Evolutionary conservation across 30 jellyfish, hydroid and myxozoan genomes (phyloP), one percentile per base, ranked within the genome.

Genomic region (Chironex yamaguchii): DNA sequence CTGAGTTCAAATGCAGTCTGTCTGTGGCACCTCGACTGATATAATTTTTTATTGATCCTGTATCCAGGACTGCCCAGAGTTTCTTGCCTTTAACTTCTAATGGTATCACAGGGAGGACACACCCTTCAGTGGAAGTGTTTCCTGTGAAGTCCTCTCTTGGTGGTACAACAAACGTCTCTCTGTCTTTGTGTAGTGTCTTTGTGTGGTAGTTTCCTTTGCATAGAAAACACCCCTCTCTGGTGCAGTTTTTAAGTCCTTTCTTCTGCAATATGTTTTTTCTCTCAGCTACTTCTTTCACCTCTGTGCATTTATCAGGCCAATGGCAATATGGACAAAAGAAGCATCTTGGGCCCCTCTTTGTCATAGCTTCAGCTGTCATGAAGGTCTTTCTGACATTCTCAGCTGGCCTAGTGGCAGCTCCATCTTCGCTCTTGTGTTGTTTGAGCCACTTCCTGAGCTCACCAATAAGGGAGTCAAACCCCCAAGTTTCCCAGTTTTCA

Each of bases 201-300:
- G 83, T 34, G 42, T 79, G 90, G 66, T 79, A 82, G 66, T 79
- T 79, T 49, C 82, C 82, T n/a, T 79, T 52, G 48, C 90, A 79
- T 34, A 63, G 28, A 65, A 79, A 79, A 63, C 90, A 79, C 34
- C 90, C 90, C 74, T 82, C 66, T 63, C 2, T 79, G 24, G 34
- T 79, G 73, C 90, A 79, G 30, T 63, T 30, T 36, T 36, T 79
- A 2, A 49, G 22, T 12, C 90, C 90, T 20, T 58, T 63, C 66
- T 62, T 79, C 36, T 63, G 63, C 82, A 79, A 29, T 9, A 79
- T 79, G 17, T 79, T 64, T 50, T 36, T 79, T 36, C 90, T 79
- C 27, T 79, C 82, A 62, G 48, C 42, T 26, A 23, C 49, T 35
- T 36, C 83, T 31, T 14, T 33, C 20, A 79, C 73, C 26, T 30